phyloP scores from a whole-genome alignment of 2,888 invertebrate genomes.

The Eretmocerus hayati region DNA sequence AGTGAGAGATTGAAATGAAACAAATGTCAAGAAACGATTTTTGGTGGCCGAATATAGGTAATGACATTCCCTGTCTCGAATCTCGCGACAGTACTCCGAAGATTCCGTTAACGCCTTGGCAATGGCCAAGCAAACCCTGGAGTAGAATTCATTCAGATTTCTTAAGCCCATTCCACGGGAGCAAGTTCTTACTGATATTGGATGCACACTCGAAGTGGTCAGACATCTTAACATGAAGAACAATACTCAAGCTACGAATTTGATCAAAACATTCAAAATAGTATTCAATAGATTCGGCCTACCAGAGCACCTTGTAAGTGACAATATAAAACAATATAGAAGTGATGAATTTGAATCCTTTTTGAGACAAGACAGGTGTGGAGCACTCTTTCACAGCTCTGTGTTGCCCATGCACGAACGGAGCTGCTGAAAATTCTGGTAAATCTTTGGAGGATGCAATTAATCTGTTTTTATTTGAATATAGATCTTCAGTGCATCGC shows the following conservation, averaged over 20 bases:
- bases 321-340: conserved; percentile 21
- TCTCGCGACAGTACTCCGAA: conserved; percentile 15
- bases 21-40: conserved; percentile 19
- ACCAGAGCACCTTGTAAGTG: conserved; percentile 19
- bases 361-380: conserved; percentile 15
- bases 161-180: conserved; percentile 10
- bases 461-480: too few species aligned
- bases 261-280: conserved; percentile 4
- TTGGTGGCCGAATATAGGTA: conserved; percentile 20
- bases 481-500: too few species aligned
- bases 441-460: neutral
- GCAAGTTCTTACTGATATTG: conserved; percentile 14
- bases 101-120: conserved; percentile 19
- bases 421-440: conserved; percentile 19
- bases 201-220: conserved; percentile 16
- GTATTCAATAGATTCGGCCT: conserved; percentile 21
- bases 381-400: conserved; percentile 19
- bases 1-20: conserved; percentile 21
- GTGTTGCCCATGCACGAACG: conserved; percentile 19
- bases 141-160: conserved; percentile 10
- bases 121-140: conserved; percentile 5
- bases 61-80: conserved; percentile 21
- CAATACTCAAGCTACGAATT: conserved; percentile 2
- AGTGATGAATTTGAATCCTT: conserved; percentile 5
- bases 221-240: conserved; percentile 10